These are phyloP conservation scores for Rhombomys opimus DNA, from an alignment of 2,113 vertebrate species.

Conservation along the genomic window DNA sequence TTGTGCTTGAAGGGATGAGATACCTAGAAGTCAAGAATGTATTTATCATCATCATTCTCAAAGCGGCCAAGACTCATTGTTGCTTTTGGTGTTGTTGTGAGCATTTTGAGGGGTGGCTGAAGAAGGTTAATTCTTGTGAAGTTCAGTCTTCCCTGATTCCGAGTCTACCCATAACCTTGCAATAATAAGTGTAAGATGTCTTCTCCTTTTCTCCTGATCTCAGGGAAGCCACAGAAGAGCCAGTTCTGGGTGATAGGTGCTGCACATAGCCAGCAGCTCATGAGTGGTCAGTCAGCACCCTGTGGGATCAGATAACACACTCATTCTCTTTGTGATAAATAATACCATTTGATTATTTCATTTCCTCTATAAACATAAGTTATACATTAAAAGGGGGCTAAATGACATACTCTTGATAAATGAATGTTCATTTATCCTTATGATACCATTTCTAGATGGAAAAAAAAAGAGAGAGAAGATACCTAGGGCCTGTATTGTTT, in stretches of 20 bases:
- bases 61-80: background rate
- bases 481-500: conserved; percentile 75
- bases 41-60: background rate
- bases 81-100: background rate
- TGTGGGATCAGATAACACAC: background rate
- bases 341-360: conserved; percentile 33
- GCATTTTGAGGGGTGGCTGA: background rate
- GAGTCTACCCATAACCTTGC: background rate
- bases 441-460: conserved; percentile 49
- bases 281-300: background rate
- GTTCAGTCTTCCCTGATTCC: background rate
- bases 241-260: background rate
- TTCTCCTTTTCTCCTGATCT: background rate
- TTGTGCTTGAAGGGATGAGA: background rate
- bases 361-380: conserved; percentile 4
- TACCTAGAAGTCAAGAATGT: background rate
- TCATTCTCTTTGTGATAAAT: background rate
- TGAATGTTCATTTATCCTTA: conserved; percentile 58
- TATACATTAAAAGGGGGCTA: conserved; percentile 52
- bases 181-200: background rate
- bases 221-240: background rate
- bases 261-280: background rate
- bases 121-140: background rate
- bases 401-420: conserved; percentile 34
- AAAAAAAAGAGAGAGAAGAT: background rate